Conservation (phyloP, 2,888 invertebrate genomes). For the Morpho helenor region DNA sequence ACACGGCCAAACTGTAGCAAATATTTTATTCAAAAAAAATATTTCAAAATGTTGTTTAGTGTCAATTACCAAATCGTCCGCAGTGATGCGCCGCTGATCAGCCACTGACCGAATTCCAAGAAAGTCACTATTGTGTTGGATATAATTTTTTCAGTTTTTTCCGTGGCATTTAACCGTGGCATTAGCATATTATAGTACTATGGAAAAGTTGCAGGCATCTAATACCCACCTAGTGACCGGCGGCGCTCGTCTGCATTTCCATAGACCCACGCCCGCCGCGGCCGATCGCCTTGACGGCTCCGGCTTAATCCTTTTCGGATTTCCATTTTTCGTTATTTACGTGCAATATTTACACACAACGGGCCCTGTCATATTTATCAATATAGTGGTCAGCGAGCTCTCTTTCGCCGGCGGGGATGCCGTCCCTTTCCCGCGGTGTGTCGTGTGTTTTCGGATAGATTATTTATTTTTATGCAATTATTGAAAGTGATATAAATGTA, state of each 20-base stretch:
- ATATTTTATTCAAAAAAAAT: too few relatives aligned
- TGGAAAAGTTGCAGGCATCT: background rate
- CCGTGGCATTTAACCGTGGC: background rate
- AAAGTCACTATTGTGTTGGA: background rate
- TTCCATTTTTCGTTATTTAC: conserved; percentile 3
- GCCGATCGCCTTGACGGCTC: background rate
- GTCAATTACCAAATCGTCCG: background rate
- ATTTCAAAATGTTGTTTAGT: too few relatives aligned
- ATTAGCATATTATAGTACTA: conserved; percentile 2
- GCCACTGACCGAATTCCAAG: background rate
- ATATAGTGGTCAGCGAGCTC: conserved; percentile 8
- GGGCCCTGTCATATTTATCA: background rate
- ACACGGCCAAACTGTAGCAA: too few relatives aligned
- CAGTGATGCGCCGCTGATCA: background rate
- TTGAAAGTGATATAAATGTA: conserved; percentile 24
- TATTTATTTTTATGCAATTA: conserved; percentile 20
- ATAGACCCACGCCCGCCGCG: conserved; percentile 1
- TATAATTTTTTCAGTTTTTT: conserved; percentile 1
- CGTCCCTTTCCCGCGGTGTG: conserved; percentile 7
- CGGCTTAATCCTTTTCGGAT: conserved; percentile 4
- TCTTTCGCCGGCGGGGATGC: conserved; percentile 8
- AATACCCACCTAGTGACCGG: background rate
- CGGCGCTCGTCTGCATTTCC: background rate
- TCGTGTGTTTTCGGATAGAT: conserved; percentile 6
- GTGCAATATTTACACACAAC: background rate